Evolutionary conservation across 2,888 invertebrate genomes (phyloP).

Genomic region (Agapetus fuscipes): DNA sequence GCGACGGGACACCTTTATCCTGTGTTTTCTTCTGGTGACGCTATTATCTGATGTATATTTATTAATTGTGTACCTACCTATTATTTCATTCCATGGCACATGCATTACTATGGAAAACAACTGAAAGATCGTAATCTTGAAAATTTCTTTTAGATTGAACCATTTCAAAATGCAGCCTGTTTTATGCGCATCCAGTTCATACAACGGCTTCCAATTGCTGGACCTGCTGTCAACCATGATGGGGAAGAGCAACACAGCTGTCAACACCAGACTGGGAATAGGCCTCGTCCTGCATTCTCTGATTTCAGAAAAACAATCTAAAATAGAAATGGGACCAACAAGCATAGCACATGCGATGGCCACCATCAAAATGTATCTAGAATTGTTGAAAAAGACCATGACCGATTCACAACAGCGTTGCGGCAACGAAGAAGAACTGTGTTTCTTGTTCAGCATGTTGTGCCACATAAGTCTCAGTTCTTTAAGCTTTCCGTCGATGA

Average conservation of each 20-base stretch:
- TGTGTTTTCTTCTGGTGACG: too few relatives aligned
- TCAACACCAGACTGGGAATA: conserved; percentile 10
- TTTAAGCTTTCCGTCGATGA: conserved; percentile 13
- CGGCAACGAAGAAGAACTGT: conserved; percentile 7
- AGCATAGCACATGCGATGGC: conserved; percentile 1
- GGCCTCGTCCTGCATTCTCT: conserved; percentile 12
- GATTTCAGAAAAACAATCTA: conserved; percentile 4
- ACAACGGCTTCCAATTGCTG: conserved; percentile 16
- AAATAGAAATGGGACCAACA: conserved; percentile 4
- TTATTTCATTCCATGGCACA: too few relatives aligned
- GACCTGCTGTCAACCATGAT: conserved; percentile 10
- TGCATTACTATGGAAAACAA: too few relatives aligned
- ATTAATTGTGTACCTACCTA: too few relatives aligned
- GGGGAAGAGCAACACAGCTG: conserved; percentile 6
- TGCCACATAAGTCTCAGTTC: conserved; percentile 13
- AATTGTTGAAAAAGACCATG: too few relatives aligned
- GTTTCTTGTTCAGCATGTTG: conserved; percentile 15
- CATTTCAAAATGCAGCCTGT: conserved; percentile 7
- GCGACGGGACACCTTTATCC: too few relatives aligned
- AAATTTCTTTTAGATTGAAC: conserved; percentile 13
- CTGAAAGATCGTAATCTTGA: too few relatives aligned
- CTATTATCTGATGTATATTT: too few relatives aligned
- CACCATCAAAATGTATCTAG: conserved; percentile 7
- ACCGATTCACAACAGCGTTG: conserved; percentile 9
- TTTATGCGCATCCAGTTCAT: conserved; percentile 12